Evolutionary conservation across 2,888 invertebrate genomes (phyloP), one percentile per base, ranked within the genome.

Genomic region (Junonia oenone): DNA sequence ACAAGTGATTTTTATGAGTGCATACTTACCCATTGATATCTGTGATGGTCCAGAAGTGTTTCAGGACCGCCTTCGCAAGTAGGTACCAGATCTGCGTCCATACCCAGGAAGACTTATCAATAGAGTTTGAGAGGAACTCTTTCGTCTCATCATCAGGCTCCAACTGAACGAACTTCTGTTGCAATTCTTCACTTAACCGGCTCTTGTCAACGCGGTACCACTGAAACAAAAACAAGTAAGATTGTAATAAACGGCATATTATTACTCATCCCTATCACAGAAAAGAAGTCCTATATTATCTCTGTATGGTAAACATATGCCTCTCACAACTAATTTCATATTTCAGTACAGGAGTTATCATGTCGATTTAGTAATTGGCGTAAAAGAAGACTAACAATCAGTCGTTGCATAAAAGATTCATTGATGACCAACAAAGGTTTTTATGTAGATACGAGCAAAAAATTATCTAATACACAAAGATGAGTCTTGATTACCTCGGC

Each of bases 1-100:
- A 6, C 55, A n/a, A 40, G 6, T 26, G n/a, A 43, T n/a, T n/a
- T n/a, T n/a, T n/a, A n/a, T n/a, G n/a, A n/a, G n/a, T n/a, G n/a
- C n/a, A 46, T 26, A 92, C 93, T 93, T 83, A 97, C 93, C 98
- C 98, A 88, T 99, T 99, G 64, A 98, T 96, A 67, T 98, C 97
- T 1, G 99, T 99, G 78, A 96, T 95, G 27, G 97, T 96, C 94
- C 98, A 95, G 89, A 99, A 97, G 86, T 95, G 93, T 63, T 95
- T 94, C 15, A 99, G 92, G 37, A 98, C 85, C n/a, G 95, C 92
- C 69, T 95, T 95, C 13, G 96, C 96, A 33, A 99, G 69, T 33
- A 96, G 93, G 84, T 98, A 97, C 94, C 96, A 97, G 61, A 98
- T 91, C 83, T 99, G 98, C 22, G 96, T 93, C 85, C 97, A 94